A percentile compares a stretch with the other conserved stretches of the same genome.
phyloP scores from a whole-genome alignment of 2,888 invertebrate species.

The Pharmacophagus antenor region DNA sequence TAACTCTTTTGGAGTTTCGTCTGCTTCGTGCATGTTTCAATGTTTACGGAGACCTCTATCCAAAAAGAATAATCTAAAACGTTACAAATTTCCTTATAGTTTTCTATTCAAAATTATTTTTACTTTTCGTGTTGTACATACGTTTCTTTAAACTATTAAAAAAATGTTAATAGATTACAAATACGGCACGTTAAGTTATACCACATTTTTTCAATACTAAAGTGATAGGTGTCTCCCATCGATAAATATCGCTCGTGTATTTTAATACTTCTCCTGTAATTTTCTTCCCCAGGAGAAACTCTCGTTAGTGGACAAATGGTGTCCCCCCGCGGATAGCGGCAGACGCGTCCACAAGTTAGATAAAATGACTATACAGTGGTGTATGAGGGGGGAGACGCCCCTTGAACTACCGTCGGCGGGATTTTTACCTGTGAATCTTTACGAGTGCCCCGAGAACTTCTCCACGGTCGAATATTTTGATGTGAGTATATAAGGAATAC shows the following conservation, averaged over 20 bases:
- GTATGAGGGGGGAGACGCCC: constrained; percentile 82
- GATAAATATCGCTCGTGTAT: constrained; percentile 1
- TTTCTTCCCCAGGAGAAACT: constrained; percentile 82
- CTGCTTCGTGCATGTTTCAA: constrained; percentile 21
- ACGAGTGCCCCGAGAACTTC: constrained; percentile 91
- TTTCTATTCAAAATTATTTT: not conserved
- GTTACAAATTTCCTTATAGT: not conserved
- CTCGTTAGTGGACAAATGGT: constrained; percentile 84
- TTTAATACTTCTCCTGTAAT: not conserved
- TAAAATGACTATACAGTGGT: constrained; percentile 86
- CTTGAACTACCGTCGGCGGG: constrained; percentile 78
- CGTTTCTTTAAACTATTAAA: not conserved
- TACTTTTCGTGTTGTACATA: not conserved
- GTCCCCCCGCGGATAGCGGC: constrained; percentile 61
- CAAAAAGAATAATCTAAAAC: not conserved
- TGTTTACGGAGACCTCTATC: constrained; percentile 13
- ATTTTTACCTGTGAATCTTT: constrained; percentile 86
- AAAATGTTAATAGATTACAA: no score
- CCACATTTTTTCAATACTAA: not conserved
- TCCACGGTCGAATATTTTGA: constrained; percentile 92
- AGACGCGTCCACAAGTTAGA: constrained; percentile 74
- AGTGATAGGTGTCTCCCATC: constrained; percentile 15
- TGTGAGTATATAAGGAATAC: constrained; percentile 68
- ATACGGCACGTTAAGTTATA: not conserved
- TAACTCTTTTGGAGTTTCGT: not conserved